Percentiles rank a stretch among this genome's conserved stretches.
phyloP scores from a whole-genome alignment of 2,797 vertebrate species.

The Apodemus agrarius region DNA sequence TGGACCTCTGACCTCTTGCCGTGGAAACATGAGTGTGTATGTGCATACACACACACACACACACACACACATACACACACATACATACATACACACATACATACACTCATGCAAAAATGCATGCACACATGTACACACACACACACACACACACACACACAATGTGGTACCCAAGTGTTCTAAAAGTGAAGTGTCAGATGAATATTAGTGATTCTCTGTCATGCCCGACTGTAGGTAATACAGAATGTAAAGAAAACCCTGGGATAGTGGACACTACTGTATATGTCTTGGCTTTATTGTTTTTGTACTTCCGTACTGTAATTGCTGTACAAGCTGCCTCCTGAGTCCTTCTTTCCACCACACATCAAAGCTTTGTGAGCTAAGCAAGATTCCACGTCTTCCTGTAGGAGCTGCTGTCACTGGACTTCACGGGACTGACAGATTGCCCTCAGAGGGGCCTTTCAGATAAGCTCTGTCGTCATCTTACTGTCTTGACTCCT shows the following conservation, averaged over 20 bases:
- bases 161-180: neutral
- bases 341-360: neutral
- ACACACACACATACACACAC: neutral
- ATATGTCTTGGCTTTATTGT: neutral
- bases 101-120: neutral
- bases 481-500: slow-evolving; percentile 51
- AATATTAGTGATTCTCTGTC: neutral
- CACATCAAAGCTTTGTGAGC: slow-evolving; percentile 15
- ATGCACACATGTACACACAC: neutral
- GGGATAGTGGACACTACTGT: neutral
- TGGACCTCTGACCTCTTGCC: neutral
- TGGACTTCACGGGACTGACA: slow-evolving; percentile 61
- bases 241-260: neutral
- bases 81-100: neutral
- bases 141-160: too few species aligned
- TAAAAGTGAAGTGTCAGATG: neutral
- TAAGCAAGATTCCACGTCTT: slow-evolving; percentile 48
- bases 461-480: slow-evolving; percentile 69
- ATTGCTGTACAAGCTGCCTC: slow-evolving; percentile 5
- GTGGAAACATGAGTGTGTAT: neutral
- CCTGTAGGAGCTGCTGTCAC: slow-evolving; percentile 58
- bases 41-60: too few species aligned
- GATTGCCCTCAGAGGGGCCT: slow-evolving; percentile 44
- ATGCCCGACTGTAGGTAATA: neutral
- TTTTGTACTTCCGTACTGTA: slow-evolving; percentile 4